Percentiles rank a stretch among this genome's conserved stretches.
phyloP scores from a whole-genome alignment of 2,113 vertebrate species.

The Quiscalus mexicanus region DNA sequence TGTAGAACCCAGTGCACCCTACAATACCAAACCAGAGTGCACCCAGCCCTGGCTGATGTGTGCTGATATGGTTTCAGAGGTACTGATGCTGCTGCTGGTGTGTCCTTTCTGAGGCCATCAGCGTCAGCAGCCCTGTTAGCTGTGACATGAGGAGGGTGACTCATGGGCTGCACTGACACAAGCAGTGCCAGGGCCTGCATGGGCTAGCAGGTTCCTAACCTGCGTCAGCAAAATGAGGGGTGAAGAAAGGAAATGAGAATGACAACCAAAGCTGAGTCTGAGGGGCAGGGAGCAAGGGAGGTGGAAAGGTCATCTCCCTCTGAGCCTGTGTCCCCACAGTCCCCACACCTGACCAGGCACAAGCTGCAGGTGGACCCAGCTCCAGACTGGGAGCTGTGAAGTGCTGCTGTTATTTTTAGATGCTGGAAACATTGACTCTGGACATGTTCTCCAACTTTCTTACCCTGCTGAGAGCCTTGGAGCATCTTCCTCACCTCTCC shows the following conservation, averaged over 20 bases:
- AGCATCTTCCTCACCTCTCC: neutral
- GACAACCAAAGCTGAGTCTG: neutral
- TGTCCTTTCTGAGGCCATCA: slow-evolving; percentile 19
- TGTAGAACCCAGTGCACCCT: neutral
- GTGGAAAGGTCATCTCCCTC: neutral
- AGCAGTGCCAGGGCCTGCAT: neutral
- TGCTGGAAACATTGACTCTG: neutral
- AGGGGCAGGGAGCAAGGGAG: neutral
- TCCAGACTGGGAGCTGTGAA: neutral
- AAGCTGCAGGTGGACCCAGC: neutral
- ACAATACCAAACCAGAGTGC: neutral
- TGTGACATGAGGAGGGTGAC: slow-evolving; percentile 23
- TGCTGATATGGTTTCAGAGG: neutral
- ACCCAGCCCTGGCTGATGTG: neutral
- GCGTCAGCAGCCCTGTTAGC: neutral
- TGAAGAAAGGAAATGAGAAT: neutral
- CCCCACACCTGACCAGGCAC: neutral
- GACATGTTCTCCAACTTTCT: neutral
- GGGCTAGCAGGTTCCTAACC: neutral
- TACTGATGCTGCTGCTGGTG: neutral
- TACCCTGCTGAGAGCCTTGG: accelerated
- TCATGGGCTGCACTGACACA: neutral
- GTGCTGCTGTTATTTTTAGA: neutral
- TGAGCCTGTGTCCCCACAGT: neutral
- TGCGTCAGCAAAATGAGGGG: neutral